phyloP scores from a whole-genome alignment of 92 coral and sea anemone species.

The Heteractis magnifica region DNA sequence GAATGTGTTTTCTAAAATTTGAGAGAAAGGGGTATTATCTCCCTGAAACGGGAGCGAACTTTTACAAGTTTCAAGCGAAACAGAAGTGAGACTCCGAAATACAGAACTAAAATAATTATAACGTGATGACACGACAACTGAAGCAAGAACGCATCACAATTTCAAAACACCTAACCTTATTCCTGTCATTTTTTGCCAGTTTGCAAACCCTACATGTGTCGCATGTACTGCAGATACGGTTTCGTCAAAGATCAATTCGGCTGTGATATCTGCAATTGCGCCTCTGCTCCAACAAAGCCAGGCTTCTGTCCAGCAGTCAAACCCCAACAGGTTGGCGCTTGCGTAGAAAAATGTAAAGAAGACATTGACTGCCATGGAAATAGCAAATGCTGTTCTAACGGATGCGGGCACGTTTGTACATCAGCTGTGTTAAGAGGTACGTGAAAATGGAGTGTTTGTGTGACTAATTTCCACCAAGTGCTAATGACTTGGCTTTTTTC shows the following conservation, averaged over 20 bases:
- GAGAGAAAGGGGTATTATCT: too few species aligned
- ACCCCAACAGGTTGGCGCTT: conserved; percentile 27
- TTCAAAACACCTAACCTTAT: not conserved
- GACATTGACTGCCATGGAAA: conserved; percentile 78
- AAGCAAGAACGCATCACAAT: not conserved
- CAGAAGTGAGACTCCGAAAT: too few species aligned
- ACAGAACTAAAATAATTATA: too few species aligned
- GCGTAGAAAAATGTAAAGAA: conserved; percentile 47
- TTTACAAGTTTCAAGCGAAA: too few species aligned
- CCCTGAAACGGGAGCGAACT: too few species aligned
- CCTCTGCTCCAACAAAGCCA: conserved; percentile 62
- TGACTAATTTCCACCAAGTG: not conserved
- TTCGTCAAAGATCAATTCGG: conserved; percentile 79
- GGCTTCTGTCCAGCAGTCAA: conserved; percentile 73
- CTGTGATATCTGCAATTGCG: conserved; percentile 80
- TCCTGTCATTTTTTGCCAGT: conserved; percentile 35
- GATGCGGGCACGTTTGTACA: conserved; percentile 68
- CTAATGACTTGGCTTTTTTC: not conserved
- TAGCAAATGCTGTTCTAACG: conserved; percentile 80
- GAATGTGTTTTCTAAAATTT: too few species aligned
- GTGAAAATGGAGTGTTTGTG: not conserved
- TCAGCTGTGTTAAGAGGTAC: conserved; percentile 69
- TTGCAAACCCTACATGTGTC: conserved; percentile 77
- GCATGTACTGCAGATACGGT: conserved; percentile 80
- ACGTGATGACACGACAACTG: not conserved